Base-by-base conservation (phyloP, 2,113 vertebrate species). In the Petaurus breviceps region DNA sequence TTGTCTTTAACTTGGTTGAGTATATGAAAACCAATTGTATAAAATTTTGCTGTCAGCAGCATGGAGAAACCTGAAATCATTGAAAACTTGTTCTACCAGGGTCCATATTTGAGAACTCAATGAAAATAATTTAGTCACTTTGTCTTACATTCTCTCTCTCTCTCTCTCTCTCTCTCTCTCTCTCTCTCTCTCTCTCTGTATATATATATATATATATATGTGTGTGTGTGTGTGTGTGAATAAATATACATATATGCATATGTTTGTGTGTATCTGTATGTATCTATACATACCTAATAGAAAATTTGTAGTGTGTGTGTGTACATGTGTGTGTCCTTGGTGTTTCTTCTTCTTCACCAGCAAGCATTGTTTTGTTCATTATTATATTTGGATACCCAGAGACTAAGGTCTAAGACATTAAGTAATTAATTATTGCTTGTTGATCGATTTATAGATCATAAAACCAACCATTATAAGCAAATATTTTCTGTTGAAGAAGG, bases 11-110 rank as follows among this genome's bases (percentile, higher is more conserved):
- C 47, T n/a, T 90, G 54, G 43, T 23, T 51, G 28, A 95, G 84
- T 55, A 57, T 90, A 92, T 89, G 89, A 94, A 93, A 84, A 92
- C 51, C n/a, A 92, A 90, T n/a, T 53, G 28, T 90, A 37, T 49
- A 43, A 90, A 92, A 50, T 3, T 91, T 51, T 93, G 31, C 92
- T 92, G 96, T 93, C 50, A 77, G 16, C 89, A 90, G 25, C 46
- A 31, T 47, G 47, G 24, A 49, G 49, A 50, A 90, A 25, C 89
- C 50, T 47, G 89, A 90, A 28, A 50, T 90, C 89, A 49, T 50
- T 90, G 23, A 50, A 90, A 31, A 49, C 25, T 90, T 50, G 47
- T 90, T 50, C 89, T 50, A 28, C 16, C 6, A 43, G 37, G 19
- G 7, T 84, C n/a, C 19, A 43, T 43, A 43, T 43, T 43, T 84